Evolutionary conservation across 2,888 invertebrate genomes (phyloP).

Genomic region (Diaprepes abbreviatus): DNA sequence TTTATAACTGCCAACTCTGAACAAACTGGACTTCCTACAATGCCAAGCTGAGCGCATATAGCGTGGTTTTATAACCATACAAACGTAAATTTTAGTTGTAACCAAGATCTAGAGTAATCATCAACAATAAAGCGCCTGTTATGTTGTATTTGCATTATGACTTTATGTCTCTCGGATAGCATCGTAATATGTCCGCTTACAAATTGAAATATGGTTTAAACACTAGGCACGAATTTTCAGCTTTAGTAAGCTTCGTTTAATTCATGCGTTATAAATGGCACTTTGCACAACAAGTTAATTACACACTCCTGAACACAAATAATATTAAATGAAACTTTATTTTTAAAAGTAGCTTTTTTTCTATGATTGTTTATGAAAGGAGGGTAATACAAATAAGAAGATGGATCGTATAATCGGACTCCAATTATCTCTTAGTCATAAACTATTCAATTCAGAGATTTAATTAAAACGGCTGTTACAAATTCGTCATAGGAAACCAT

Average conservation of each 20-base stretch:
- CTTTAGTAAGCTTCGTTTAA: background rate
- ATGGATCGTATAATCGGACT: no score
- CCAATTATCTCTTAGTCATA: no score
- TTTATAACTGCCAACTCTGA: background rate
- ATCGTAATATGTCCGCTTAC: background rate
- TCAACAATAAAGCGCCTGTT: background rate
- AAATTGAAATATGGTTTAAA: background rate
- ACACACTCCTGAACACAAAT: no score
- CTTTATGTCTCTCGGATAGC: background rate
- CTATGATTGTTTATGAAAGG: no score
- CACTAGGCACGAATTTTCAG: background rate
- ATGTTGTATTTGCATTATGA: background rate
- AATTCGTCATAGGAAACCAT: no score
- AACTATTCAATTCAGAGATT: no score
- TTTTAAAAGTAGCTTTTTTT: no score
- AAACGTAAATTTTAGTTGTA: background rate
- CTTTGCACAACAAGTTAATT: background rate
- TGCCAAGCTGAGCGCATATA: background rate
- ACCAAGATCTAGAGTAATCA: slow-evolving; percentile 7
- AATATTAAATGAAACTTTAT: no score
- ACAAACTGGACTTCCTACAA: background rate
- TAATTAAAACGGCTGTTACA: no score
- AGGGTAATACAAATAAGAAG: no score
- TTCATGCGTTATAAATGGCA: background rate
- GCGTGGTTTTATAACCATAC: background rate